Evolutionary conservation across 2,113 vertebrate species (phyloP), one percentile per base, ranked within the genome.

Genomic region (Seriola quinqueradiata): DNA sequence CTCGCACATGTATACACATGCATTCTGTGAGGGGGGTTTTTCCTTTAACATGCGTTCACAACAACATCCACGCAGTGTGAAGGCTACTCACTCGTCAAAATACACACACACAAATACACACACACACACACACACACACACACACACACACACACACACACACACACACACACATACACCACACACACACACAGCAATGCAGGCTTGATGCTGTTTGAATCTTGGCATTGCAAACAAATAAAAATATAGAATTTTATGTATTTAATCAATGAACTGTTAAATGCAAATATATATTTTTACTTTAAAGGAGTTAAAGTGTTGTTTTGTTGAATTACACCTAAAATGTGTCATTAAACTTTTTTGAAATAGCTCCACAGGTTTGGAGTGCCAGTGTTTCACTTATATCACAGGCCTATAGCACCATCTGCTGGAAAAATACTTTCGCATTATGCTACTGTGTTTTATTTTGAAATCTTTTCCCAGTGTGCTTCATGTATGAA

Each of bases 371-470:
- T 2, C 8, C 34, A 19, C 8, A 58, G 36, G 4, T 58, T 11
- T 38, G 6, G 0, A 3, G 4, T 44, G 14, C 21, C 17, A 4
- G 17, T 8, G 21, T 6, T 11, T 50, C 55, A 48, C 17, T 42
- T 2, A 21, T 40, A 4, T 25, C 66, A 38, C 6, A 21, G 48
- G 28, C 14, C 38, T 8, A 34, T 55, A 9, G 2, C 59, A 8
- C 68, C 23, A 64, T 54, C 77, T 65, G 36, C 46, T 79, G 77
- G 68, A 55, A 0, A 52, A 38, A 36, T 36, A 36, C 6, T 36
- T 36, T 25, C 25, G 6, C 34, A 36, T 6, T 36, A 6, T 36
- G 34, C 34, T 1, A 36, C 34, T 36, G 34, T 36, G 34, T 36
- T 36, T 1, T 36, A 36, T 36, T 4, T 36, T 36, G 34, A 25